Percentiles rank a stretch among this genome's conserved stretches.
phyloP scores from a whole-genome alignment of 2,888 invertebrate genomes.

The Lochmaea capreae region DNA sequence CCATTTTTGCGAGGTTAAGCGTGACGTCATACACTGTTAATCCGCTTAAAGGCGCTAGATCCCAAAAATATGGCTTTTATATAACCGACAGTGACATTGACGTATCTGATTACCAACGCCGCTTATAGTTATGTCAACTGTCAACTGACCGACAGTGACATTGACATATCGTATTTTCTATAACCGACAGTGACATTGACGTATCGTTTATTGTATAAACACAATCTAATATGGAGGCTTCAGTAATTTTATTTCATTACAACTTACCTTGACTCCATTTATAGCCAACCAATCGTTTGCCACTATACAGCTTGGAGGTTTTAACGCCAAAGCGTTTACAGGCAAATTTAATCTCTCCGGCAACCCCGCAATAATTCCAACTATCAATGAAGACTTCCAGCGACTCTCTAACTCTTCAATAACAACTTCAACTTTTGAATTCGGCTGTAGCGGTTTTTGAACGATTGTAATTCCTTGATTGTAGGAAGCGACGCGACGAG shows the following conservation, averaged over 20 bases:
- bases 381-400: conserved; percentile 77
- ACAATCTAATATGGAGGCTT: too few species aligned
- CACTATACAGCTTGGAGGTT: conserved; percentile 84
- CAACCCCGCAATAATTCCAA: conserved; percentile 81
- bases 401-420: conserved; percentile 65
- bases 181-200: too few species aligned
- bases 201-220: too few species aligned
- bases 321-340: conserved; percentile 79
- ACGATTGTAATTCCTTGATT: conserved; percentile 82
- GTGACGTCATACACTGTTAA: too few species aligned
- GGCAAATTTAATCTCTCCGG: conserved; percentile 76
- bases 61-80: too few species aligned
- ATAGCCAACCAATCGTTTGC: conserved; percentile 85
- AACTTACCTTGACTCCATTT: conserved; percentile 80
- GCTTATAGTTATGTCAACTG: too few species aligned
- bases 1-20: too few species aligned
- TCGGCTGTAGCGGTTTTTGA: conserved; percentile 65
- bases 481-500: conserved; percentile 83
- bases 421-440: conserved; percentile 60
- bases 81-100: too few species aligned
- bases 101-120: too few species aligned
- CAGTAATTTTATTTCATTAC: not conserved
- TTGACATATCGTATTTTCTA: too few species aligned
- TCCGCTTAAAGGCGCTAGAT: too few species aligned
- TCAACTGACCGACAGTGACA: too few species aligned